Base-by-base conservation (phyloP, 2,888 invertebrate genomes). In the Drosophila dives region DNA sequence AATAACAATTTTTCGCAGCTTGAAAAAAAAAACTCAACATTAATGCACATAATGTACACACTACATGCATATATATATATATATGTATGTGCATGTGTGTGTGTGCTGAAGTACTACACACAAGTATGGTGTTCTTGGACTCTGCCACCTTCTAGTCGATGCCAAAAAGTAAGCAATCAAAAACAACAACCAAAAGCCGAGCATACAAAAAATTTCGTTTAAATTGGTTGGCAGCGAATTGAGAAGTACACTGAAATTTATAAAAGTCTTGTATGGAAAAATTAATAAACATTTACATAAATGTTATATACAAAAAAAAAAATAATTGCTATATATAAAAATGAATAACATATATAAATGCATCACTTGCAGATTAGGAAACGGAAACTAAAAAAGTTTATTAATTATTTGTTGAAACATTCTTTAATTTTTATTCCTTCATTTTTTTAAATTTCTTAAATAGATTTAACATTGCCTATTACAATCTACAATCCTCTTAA, bases 1-100 rank as follows among this genome's bases (percentile, higher is more conserved):
- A 81, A 80, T 74, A 81, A 81, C 77, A 77, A 79, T 80, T 80
- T 78, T 80, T 78, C 80, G 78, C 78, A 77, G 81, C 81, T 77
- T 70, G 73, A 38, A 68, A 58, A 65, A 62, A 63, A 56, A 58
- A 49, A 38, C 29, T 60, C 65, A 50, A 73, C 66, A 72, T 64
- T 66, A 77, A 66, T 71, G 75, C 62, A 62, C 26, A 53, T 50
- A 42, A 66, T 58, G 38, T 36, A 32, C 42, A 34, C 61, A 33
- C 42, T 26, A 20, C 17, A 17, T n/a, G 33, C 64, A 33, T 48
- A 38, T 45, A 8, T 3, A 8, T 45, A 20, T 4, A 17, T 45
- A 45, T n/a, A 23, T 26, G 17, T 23, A n/a, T 62, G 34, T 10
- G 29, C 29, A 36, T 26, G 34, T 53, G 23, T 63, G 51, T 58